Conservation (phyloP, 2,797 vertebrate species). For the Stomatorhinus walkeri region DNA sequence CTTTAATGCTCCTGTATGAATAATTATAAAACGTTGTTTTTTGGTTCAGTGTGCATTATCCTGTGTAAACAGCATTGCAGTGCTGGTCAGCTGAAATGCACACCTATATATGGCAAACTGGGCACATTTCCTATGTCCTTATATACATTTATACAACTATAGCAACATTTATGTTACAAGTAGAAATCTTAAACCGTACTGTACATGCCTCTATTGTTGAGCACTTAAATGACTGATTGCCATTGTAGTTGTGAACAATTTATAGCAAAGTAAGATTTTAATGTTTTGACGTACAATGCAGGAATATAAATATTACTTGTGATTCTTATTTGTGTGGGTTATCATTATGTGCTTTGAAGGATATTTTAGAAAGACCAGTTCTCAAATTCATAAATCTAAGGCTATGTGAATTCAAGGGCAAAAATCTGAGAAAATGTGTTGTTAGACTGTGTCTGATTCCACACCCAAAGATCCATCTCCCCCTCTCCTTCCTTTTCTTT, state of each 20-base stretch:
- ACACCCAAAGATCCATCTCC: constrained; percentile 46
- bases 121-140: neutral
- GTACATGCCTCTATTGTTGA: neutral
- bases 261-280: neutral
- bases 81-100: neutral
- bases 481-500: constrained; percentile 64
- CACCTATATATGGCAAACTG: neutral
- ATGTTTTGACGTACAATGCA: neutral
- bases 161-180: neutral
- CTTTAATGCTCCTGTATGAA: neutral
- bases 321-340: neutral
- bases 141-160: neutral
- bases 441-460: neutral
- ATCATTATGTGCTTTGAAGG: neutral
- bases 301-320: neutral
- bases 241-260: neutral
- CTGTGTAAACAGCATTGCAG: neutral
- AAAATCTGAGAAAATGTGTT: neutral
- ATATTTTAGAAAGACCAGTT: neutral
- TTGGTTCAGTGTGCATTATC: neutral
- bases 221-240: neutral
- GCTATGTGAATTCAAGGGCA: neutral
- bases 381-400: neutral
- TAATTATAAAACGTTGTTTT: neutral
- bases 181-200: neutral